phyloP scores from a whole-genome alignment of 2,888 invertebrate species.

The Eupithecia inturbata region DNA sequence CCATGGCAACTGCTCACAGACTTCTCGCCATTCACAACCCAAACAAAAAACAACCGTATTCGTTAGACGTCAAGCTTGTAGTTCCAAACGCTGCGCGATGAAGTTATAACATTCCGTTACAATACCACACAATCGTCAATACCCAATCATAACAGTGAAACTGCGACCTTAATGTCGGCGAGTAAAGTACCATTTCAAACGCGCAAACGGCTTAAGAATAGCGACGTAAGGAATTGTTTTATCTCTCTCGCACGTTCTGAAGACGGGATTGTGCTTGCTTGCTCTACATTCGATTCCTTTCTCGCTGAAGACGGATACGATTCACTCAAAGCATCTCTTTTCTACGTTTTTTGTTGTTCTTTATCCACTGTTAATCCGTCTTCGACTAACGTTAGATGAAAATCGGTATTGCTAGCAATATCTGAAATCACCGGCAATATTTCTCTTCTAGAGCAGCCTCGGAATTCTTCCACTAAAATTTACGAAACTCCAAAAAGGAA shows the following conservation, averaged over 20 bases:
- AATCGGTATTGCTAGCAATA: slow-evolving; percentile 41
- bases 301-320: slow-evolving; percentile 77
- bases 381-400: slow-evolving; percentile 77
- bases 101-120: slow-evolving; percentile 81
- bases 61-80: slow-evolving; percentile 60
- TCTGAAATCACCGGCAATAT: slow-evolving; percentile 39
- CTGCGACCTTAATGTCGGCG: slow-evolving; percentile 77
- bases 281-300: slow-evolving; percentile 70
- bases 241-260: slow-evolving; percentile 82
- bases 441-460: slow-evolving; percentile 24
- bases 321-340: slow-evolving; percentile 77
- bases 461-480: slow-evolving; percentile 14
- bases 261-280: slow-evolving; percentile 73
- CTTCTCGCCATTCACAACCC: slow-evolving; percentile 58
- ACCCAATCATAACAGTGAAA: slow-evolving; percentile 78
- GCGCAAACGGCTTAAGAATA: slow-evolving; percentile 79
- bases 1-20: slow-evolving; percentile 82
- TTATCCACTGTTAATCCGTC: slow-evolving; percentile 79
- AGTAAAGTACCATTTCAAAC: slow-evolving; percentile 77
- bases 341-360: slow-evolving; percentile 73
- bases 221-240: slow-evolving; percentile 83
- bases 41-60: slow-evolving; percentile 75
- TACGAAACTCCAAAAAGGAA: slow-evolving; percentile 4
- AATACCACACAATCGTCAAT: slow-evolving; percentile 74
- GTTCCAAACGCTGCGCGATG: slow-evolving; percentile 69